Base-by-base conservation (phyloP, 2,888 invertebrate genomes). In the Mimachlamys varia region DNA sequence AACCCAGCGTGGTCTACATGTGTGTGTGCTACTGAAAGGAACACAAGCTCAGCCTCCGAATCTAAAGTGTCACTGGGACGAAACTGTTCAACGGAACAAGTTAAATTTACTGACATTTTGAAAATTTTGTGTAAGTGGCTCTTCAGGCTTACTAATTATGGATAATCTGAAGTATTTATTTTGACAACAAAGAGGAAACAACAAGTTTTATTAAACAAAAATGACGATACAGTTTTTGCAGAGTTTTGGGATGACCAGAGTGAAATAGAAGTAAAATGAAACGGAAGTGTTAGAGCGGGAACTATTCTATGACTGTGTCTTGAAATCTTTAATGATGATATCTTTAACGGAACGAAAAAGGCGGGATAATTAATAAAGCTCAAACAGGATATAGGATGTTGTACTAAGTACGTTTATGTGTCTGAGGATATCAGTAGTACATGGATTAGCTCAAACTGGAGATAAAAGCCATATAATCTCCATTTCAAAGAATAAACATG, bases 1-100 rank as follows among this genome's bases (percentile, higher is more conserved):
- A 76, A 76, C 76, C 76, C 76, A 76, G 76, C 33, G 33, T 76
- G 76, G 76, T 76, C 76, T 15, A 33, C 76, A 76, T 44, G 7
- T 76, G 76, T 76, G 76, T 76, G 33, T 33, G 76, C 0, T 53
- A 53, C 19, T 17, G 13, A 53, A 12, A 27, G 76, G 12, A 22
- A 33, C 33, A 33, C 76, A n/a, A 53, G 53, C 27, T 27, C 62
- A 27, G 76, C 76, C 7, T 76, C 76, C 7, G 76, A 1, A 76
- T 27, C 76, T 17, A 5, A 12, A 22, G 76, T 76, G 76, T 76
- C 76, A 76, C 76, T 76, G 76, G 76, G 33, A 76, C 76, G 33
- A 76, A 27, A 76, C 27, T 5, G 33, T 27, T 27, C 76, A 4
- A 76, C 76, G 27, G 76, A 76, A 76, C 33, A 27, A 2, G 19